Percentiles rank a stretch among this genome's conserved stretches.
phyloP scores from a whole-genome alignment of 2,113 vertebrate genomes.

The Procapra przewalskii region DNA sequence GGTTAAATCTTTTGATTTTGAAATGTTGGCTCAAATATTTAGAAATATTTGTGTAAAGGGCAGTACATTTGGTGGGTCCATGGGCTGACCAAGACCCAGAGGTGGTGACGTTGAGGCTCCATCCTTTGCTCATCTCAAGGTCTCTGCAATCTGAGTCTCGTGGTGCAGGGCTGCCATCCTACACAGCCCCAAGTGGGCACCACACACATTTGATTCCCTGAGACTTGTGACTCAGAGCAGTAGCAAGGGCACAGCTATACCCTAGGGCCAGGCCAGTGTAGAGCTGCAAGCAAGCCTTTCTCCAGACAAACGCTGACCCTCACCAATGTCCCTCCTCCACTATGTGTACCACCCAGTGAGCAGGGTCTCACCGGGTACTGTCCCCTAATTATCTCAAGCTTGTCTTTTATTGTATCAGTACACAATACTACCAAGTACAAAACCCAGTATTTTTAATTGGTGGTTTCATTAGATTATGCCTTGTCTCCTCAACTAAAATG shows the following conservation, averaged over 20 bases:
- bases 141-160: neutral
- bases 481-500: neutral
- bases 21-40: slow-evolving; percentile 18
- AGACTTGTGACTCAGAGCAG: neutral
- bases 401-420: neutral
- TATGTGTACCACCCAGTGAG: neutral
- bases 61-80: neutral
- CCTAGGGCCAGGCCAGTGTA: neutral
- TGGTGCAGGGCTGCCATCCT: rapidly evolving
- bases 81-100: neutral
- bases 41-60: neutral
- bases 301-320: neutral
- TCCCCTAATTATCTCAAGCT: neutral
- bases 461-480: neutral
- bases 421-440: neutral
- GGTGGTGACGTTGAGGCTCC: neutral
- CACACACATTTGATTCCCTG: neutral
- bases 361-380: neutral
- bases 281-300: neutral
- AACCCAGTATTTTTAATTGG: neutral
- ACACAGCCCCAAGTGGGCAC: too few species aligned
- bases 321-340: neutral
- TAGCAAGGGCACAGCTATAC: neutral
- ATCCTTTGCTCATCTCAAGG: neutral
- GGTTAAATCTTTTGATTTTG: neutral